These are phyloP conservation scores for Cenopis cana DNA, from an alignment of 2,888 invertebrate species.

Conservation along the genomic window DNA sequence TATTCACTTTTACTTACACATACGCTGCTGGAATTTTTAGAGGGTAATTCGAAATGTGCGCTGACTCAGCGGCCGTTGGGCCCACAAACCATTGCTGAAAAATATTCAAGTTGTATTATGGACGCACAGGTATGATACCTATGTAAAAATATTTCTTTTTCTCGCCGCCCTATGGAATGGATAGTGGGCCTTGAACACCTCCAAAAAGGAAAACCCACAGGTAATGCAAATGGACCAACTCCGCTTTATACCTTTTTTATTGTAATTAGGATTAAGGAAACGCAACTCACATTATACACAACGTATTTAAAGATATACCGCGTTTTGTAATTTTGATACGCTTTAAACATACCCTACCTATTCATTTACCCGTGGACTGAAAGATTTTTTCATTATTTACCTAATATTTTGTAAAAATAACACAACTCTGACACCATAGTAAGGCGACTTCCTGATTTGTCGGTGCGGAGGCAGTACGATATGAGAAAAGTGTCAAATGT, in stretches of 20 bases:
- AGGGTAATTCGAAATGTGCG: constrained; percentile 19
- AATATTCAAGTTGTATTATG: constrained; percentile 6
- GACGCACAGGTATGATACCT: not conserved
- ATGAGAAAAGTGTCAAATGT: too few relatives aligned
- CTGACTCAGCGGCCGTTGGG: constrained; percentile 11
- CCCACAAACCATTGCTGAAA: constrained; percentile 32
- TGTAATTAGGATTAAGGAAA: constrained; percentile 22
- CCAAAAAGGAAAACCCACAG: constrained; percentile 43
- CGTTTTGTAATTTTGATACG: not conserved
- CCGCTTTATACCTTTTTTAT: constrained; percentile 26
- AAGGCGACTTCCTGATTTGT: too few relatives aligned
- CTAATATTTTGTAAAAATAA: not conserved
- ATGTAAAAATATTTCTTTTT: constrained; percentile 20
- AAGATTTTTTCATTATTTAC: not conserved
- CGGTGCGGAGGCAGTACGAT: too few relatives aligned
- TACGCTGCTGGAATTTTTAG: constrained; percentile 27
- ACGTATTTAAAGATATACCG: not conserved
- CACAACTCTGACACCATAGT: not conserved
- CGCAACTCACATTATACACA: constrained; percentile 7
- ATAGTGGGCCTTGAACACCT: constrained; percentile 43
- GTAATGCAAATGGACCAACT: constrained; percentile 35
- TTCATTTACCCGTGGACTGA: not conserved
- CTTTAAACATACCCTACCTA: not conserved
- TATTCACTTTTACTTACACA: constrained; percentile 29
- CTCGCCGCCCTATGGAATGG: constrained; percentile 35